These are phyloP conservation scores for Epistrophe grossulariae DNA, from an alignment of 2,888 invertebrate species.

Conservation along the genomic window DNA sequence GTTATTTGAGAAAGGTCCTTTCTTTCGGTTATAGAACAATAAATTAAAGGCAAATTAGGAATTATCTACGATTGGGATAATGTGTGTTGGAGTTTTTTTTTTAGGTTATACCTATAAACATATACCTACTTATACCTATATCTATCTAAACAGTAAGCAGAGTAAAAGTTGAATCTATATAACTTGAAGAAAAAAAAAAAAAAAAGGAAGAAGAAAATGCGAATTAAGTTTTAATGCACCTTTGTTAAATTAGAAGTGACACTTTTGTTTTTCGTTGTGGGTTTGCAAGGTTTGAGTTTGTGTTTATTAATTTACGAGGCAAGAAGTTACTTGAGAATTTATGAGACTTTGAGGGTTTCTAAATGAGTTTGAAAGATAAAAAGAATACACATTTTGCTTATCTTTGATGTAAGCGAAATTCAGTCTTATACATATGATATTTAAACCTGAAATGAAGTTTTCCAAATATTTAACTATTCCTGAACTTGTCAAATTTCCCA, in stretches of 20 bases:
- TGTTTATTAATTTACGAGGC: constrained; percentile 70
- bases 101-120: background rate
- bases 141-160: background rate
- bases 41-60: constrained; percentile 83
- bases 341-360: constrained; percentile 26
- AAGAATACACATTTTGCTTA: background rate
- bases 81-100: constrained; percentile 41
- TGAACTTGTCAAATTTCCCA: no score
- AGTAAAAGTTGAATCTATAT: constrained; percentile 24
- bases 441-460: no score
- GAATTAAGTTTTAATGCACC: constrained; percentile 76
- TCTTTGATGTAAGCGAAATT: background rate
- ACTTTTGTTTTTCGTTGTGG: constrained; percentile 34
- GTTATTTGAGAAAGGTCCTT: constrained; percentile 39
- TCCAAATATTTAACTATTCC: no score
- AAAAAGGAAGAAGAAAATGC: constrained; percentile 37
- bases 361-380: background rate
- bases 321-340: constrained; percentile 59
- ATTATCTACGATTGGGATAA: constrained; percentile 81
- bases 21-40: constrained; percentile 78
- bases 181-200: constrained; percentile 1
- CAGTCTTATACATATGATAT: no score
- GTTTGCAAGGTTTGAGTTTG: constrained; percentile 13
- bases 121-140: background rate
- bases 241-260: constrained; percentile 73